phyloP scores from a whole-genome alignment of 2,113 vertebrate species.

The Tetraodon nigroviridis region DNA sequence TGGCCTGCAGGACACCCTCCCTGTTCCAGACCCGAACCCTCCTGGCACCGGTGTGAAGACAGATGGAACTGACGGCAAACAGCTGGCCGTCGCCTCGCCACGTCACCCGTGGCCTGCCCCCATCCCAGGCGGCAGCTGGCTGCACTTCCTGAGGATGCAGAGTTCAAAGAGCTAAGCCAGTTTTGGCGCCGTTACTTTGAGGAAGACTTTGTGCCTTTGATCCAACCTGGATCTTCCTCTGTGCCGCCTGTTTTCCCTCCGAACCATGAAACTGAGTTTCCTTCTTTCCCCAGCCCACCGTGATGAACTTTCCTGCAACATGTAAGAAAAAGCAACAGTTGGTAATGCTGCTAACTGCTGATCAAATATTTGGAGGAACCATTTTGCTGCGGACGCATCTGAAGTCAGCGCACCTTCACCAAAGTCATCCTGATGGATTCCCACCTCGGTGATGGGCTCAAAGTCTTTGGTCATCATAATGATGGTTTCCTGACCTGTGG shows the following conservation, averaged over 20 bases:
- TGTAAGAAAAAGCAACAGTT: not conserved
- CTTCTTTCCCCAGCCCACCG: slow-evolving; percentile 96
- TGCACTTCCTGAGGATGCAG: slow-evolving; percentile 72
- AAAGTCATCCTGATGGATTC: slow-evolving; percentile 91
- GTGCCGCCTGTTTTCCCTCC: slow-evolving; percentile 89
- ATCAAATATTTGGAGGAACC: no score
- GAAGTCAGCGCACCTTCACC: slow-evolving; percentile 80
- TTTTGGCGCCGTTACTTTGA: not conserved
- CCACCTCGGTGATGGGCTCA: slow-evolving; percentile 87
- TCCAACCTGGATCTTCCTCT: slow-evolving; percentile 69
- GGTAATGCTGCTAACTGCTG: not conserved
- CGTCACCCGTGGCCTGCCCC: slow-evolving; percentile 77
- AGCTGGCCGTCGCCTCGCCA: slow-evolving; percentile 96
- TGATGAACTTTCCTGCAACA: slow-evolving; percentile 85
- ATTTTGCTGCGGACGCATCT: not conserved
- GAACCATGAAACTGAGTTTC: slow-evolving; percentile 98
- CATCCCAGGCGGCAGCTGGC: slow-evolving; percentile 82
- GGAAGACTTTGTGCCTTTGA: not conserved
- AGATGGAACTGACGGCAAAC: slow-evolving; percentile 87
- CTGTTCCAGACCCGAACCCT: slow-evolving; percentile 64
- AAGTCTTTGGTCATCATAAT: slow-evolving; percentile 98
- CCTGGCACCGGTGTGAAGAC: slow-evolving; percentile 80
- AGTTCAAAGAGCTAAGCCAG: not conserved
- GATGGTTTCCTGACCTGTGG: slow-evolving; percentile 85
- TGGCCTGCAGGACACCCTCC: slow-evolving; percentile 90